These are phyloP conservation scores for Connochaetes taurinus DNA, from an alignment of 2,113 vertebrate genomes.

Conservation along the genomic window DNA sequence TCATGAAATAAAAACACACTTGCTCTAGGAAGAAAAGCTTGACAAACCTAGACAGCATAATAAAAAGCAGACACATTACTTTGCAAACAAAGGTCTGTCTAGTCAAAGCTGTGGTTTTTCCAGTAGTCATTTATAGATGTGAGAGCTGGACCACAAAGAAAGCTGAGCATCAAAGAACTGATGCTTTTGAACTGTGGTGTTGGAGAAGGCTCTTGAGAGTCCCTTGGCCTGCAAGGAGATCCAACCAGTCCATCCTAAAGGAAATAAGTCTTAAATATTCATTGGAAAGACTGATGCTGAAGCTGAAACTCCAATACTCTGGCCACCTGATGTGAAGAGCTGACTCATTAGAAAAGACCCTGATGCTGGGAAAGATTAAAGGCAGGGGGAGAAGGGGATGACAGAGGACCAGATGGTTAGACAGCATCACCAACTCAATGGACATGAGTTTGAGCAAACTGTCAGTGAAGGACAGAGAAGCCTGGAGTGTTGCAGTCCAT, in stretches of 20 bases:
- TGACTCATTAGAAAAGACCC: not conserved
- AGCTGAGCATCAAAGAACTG: not conserved
- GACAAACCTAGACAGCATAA: not conserved
- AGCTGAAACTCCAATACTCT: not conserved
- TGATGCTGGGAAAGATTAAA: not conserved
- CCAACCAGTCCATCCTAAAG: not conserved
- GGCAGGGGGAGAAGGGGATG: not conserved
- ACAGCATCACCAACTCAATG: not conserved
- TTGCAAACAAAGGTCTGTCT: not conserved
- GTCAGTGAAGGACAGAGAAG: not conserved
- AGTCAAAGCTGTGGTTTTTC: not conserved
- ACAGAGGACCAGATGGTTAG: not conserved
- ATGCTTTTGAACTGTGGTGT: not conserved
- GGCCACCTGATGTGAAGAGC: not conserved
- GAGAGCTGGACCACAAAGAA: not conserved
- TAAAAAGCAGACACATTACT: not conserved
- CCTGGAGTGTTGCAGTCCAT: not conserved
- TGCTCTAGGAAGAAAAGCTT: not conserved
- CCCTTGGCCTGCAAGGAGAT: not conserved
- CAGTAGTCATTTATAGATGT: not conserved
- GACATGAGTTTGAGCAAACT: not conserved
- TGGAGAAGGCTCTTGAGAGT: not conserved
- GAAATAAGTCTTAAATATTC: not conserved
- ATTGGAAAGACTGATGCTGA: not conserved
- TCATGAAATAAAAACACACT: not conserved